Percentiles rank a stretch among this genome's conserved stretches.
phyloP scores from a whole-genome alignment of 2,797 vertebrate species.

The Acridotheres tristis region DNA sequence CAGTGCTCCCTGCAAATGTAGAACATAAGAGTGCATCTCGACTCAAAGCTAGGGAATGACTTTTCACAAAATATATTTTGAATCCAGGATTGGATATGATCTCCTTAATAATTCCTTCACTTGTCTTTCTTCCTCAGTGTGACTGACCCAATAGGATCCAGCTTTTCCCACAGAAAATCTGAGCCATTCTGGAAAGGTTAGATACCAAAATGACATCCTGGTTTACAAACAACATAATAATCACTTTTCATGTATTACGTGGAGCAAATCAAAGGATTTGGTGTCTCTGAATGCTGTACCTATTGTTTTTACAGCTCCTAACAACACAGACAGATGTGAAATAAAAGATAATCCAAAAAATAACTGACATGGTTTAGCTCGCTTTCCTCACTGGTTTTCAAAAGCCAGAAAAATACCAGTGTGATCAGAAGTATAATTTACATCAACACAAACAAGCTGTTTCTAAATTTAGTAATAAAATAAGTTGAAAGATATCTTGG shows the following conservation, averaged over 20 bases:
- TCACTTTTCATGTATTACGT: not conserved
- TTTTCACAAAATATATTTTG: not conserved
- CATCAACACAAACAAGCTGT: not conserved
- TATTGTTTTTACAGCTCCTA: not conserved
- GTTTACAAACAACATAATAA: not conserved
- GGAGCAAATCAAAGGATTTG: not conserved
- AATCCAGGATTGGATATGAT: not conserved
- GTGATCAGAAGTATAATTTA: not conserved
- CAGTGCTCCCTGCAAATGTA: not conserved
- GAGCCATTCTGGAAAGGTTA: not conserved
- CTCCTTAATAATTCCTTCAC: not conserved
- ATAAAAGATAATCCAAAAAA: not conserved
- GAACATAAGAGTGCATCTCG: not conserved
- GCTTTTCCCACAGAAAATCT: not conserved
- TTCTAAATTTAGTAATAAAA: constrained; percentile 6
- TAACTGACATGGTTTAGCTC: not conserved
- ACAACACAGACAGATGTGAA: not conserved
- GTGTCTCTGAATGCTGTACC: not conserved
- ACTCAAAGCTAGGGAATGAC: not conserved
- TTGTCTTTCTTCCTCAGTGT: not conserved
- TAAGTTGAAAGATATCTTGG: not conserved
- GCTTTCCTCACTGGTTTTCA: not conserved
- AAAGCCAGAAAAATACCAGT: not conserved
- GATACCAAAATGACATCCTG: not conserved
- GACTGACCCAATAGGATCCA: not conserved